These are phyloP conservation scores for Mythimna loreyi DNA, from an alignment of 2,888 invertebrate species.

Conservation along the genomic window DNA sequence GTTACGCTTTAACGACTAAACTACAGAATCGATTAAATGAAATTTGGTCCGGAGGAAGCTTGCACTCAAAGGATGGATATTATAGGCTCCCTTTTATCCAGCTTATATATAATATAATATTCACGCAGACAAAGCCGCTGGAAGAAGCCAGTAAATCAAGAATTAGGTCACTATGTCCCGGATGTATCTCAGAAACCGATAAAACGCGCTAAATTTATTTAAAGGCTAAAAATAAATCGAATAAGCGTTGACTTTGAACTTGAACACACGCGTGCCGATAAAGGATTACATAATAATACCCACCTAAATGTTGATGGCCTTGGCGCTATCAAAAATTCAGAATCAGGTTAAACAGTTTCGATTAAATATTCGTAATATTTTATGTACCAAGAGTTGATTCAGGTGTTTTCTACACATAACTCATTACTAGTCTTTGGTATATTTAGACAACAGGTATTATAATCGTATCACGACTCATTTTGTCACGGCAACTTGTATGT, in stretches of 20 bases:
- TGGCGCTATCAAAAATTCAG: background rate
- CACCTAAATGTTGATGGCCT: background rate
- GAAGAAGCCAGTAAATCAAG: no score
- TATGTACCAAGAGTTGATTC: constrained; percentile 1
- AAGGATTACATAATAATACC: background rate
- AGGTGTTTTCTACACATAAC: constrained; percentile 13
- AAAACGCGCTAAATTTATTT: background rate
- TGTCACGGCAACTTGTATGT: background rate
- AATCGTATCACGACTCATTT: constrained; percentile 1
- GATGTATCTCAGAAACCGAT: background rate
- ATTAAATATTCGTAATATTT: background rate
- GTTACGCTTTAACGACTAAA: no score
- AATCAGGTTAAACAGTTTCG: background rate
- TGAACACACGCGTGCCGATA: constrained; percentile 1
- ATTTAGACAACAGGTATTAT: background rate
- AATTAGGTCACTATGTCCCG: constrained; percentile 3
- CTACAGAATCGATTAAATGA: no score
- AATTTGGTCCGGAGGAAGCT: no score
- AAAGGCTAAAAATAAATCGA: background rate
- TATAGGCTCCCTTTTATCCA: no score
- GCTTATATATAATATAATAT: no score
- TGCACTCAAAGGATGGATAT: no score
- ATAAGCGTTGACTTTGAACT: constrained; percentile 33
- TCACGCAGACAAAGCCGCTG: no score
- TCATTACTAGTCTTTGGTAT: background rate